A percentile compares a stretch with the other conserved stretches of the same genome.
Evolutionary conservation across 35 echinoderm and acorn worm genomes (phyloP).

Genomic region (Heliocidaris erythrogramma): DNA sequence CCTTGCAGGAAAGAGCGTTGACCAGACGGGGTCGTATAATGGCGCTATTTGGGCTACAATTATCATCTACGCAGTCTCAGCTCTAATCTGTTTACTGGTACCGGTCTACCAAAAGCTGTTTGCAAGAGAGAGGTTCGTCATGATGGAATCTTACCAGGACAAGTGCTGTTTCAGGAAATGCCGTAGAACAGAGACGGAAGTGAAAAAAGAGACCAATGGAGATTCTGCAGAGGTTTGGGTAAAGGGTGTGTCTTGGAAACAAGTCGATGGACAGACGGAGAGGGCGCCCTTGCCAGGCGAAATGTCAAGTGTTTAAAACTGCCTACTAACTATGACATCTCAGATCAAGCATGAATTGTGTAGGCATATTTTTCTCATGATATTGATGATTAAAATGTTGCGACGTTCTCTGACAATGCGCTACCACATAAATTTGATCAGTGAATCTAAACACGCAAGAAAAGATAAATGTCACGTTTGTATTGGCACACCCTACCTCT

Average conservation of each 20-base stretch:
- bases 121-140: constrained; percentile 55
- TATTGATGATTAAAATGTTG: too few relatives aligned
- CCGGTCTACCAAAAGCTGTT: constrained; percentile 79
- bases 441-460: too few relatives aligned
- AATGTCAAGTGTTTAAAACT: too few relatives aligned
- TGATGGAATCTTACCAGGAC: background rate
- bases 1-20: constrained; percentile 77
- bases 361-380: too few relatives aligned
- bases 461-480: too few relatives aligned
- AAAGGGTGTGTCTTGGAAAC: background rate
- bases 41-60: constrained; percentile 70
- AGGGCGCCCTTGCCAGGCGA: background rate
- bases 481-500: too few relatives aligned
- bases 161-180: background rate
- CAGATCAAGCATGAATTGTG: too few relatives aligned
- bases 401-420: too few relatives aligned
- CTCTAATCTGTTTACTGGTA: constrained; percentile 55
- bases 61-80: constrained; percentile 62
- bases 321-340: too few relatives aligned
- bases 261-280: background rate
- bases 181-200: background rate
- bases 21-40: constrained; percentile 75
- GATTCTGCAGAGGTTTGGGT: background rate
- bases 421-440: too few relatives aligned
- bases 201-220: background rate